Percentiles rank a stretch among this genome's conserved stretches.
These are phyloP conservation scores for Corythaixoides concolor DNA, from an alignment of 2,113 vertebrate genomes.

Conservation along the genomic window DNA sequence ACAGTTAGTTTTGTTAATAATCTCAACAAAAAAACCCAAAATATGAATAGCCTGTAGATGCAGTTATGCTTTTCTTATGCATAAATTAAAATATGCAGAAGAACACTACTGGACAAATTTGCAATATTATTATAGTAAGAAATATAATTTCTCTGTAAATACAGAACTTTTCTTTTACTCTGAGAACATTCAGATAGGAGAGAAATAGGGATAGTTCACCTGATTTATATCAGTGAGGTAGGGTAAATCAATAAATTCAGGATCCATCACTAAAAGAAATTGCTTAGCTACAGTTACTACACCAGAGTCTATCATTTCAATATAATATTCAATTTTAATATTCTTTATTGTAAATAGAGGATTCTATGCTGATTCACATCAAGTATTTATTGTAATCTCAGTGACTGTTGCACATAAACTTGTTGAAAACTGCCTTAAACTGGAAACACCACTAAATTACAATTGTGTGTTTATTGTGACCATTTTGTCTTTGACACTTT, in stretches of 20 bases:
- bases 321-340: background rate
- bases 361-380: background rate
- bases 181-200: background rate
- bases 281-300: background rate
- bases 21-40: background rate
- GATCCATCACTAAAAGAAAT: background rate
- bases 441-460: background rate
- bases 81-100: background rate
- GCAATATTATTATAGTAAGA: background rate
- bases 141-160: background rate
- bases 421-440: background rate
- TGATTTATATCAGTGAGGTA: background rate
- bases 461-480: background rate
- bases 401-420: background rate
- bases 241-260: background rate
- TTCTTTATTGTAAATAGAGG: background rate
- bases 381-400: background rate
- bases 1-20: background rate
- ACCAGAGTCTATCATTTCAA: background rate
- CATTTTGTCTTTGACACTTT: background rate
- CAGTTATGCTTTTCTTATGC: background rate
- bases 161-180: background rate
- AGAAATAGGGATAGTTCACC: background rate
- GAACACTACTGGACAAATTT: background rate
- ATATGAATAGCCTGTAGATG: background rate